Evolutionary conservation across 2,888 invertebrate species (phyloP).

Genomic region (Ferdinandea cuprea): DNA sequence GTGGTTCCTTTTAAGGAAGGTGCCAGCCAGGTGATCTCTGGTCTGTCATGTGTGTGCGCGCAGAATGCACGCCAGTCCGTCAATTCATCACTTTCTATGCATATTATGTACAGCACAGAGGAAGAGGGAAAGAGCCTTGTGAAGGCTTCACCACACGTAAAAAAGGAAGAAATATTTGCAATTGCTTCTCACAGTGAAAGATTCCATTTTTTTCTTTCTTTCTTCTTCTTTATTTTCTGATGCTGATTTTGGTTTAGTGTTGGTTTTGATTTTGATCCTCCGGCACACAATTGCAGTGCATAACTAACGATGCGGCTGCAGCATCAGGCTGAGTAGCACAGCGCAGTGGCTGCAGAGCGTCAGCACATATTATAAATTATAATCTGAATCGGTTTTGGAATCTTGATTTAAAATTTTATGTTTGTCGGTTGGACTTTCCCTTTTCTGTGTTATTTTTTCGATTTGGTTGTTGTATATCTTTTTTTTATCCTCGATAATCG

Average conservation of each 20-base stretch:
- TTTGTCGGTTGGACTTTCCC: conserved; percentile 66
- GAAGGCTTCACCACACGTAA: conserved; percentile 29
- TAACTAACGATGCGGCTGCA: conserved; percentile 57
- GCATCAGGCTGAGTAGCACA: conserved; percentile 14
- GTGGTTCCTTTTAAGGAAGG: conserved; percentile 69
- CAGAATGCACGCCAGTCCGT: conserved; percentile 69
- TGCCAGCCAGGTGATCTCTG: background rate
- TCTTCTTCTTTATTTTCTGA: background rate
- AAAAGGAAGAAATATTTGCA: conserved; percentile 54
- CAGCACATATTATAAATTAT: conserved; percentile 71
- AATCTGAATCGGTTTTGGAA: conserved; percentile 73
- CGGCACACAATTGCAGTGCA: conserved; percentile 43
- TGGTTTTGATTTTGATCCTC: conserved; percentile 62
- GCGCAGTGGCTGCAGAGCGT: conserved; percentile 8
- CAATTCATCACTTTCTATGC: conserved; percentile 80
- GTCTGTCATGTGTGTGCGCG: conserved; percentile 41
- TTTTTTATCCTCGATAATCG: conserved; percentile 53
- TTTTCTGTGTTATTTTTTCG: conserved; percentile 46
- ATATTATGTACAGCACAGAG: conserved; percentile 35
- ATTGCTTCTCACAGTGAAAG: conserved; percentile 60
- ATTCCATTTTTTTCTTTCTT: no score
- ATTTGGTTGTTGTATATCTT: conserved; percentile 4
- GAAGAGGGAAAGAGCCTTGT: conserved; percentile 56
- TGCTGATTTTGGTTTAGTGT: conserved; percentile 24
- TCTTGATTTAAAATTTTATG: conserved; percentile 71